Evolutionary conservation across 2,888 invertebrate genomes (phyloP), one percentile per base, ranked within the genome.

Genomic region (Torymus texanus): DNA sequence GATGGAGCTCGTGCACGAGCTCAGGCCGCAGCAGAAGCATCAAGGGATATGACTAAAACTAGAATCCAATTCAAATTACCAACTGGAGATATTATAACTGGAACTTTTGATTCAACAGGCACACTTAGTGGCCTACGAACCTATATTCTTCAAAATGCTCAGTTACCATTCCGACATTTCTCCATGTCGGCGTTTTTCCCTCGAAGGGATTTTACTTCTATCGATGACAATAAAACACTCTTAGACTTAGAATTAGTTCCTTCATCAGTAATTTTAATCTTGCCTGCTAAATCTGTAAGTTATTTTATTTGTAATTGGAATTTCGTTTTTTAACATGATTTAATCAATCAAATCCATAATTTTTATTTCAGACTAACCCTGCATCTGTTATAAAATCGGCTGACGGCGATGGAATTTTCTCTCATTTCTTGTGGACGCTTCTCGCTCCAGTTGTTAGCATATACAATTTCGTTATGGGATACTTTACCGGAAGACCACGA

Each of bases 11-110:
- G 77, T 71, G 65, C 72, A 13, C 21, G 81, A 84, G 73, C 76
- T 73, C 59, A 71, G 59, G 65, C 76, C 81, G n/a, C 81, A 81
- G 50, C 73, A 29, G 29, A 5, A 79, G 41, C 56, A 13, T 41
- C 79, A 11, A 75, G 67, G 13, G 84, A 85, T 83, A 90, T 91
- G 75, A 92, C 93, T 82, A 89, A 91, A 58, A 92, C 96, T 0
- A 92, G 96, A 73, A 93, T 98, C 58, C 97, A 97, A 91, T 97
- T 98, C 88, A 94, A 96, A 85, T 88, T 97, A 83, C 96, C 97
- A 0, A 95, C 96, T 89, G 97, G 97, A 0, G 92, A 93, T 0
- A 93, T 94, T 0, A 93, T 94, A 82, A 94, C 94, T 2, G 94
- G 95, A 53, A 93, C 94, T 83, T 97, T 98, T 88, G 92, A 93